Evolutionary conservation across 2,888 invertebrate species (phyloP), one percentile per base, ranked within the genome.

Genomic region (Griposia aprilina): DNA sequence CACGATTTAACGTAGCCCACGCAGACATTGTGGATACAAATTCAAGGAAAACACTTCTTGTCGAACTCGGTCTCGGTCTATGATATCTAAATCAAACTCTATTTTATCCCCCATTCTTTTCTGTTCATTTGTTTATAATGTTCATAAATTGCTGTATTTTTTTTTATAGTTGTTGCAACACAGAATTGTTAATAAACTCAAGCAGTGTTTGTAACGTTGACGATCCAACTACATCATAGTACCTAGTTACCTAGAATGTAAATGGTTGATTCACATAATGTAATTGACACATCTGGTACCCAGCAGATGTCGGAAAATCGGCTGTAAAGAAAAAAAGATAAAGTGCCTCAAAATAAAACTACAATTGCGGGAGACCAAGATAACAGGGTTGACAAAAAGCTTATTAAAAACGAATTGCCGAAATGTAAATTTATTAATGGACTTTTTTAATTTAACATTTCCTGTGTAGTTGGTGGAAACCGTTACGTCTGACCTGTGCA

Each of bases 1-100:
- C 81, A 82, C 98, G 98, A 92, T 98, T 98, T 72, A 98, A 78
- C n/a, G 97, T 94, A 8, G 92, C 85, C 90, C 96, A 95, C 73
- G 95, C 10, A 80, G 96, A 94, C 96, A 97, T 96, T 93, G 93
- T 94, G 79, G 71, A 75, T 75, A 80, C 57, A 86, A 81, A 82
- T 89, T 87, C 79, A 82, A 85, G 81, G 88, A 91, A 90, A 88
- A 82, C 10, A 30, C 76, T 88, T 83, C 80, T 82, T 30, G 83
- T 84, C 83, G 86, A 86, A 84, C 62, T 84, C 23, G 62, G 70
- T 73, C 78, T n/a, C n/a, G n/a, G n/a, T n/a, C n/a, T n/a, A n/a
- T n/a, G n/a, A n/a, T n/a, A n/a, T n/a, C n/a, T n/a, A n/a, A n/a
- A n/a, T n/a, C n/a, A n/a, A n/a, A n/a, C n/a, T n/a, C 30, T 36